Conservation (phyloP, 2,113 vertebrate genomes). For the Otis tarda region DNA sequence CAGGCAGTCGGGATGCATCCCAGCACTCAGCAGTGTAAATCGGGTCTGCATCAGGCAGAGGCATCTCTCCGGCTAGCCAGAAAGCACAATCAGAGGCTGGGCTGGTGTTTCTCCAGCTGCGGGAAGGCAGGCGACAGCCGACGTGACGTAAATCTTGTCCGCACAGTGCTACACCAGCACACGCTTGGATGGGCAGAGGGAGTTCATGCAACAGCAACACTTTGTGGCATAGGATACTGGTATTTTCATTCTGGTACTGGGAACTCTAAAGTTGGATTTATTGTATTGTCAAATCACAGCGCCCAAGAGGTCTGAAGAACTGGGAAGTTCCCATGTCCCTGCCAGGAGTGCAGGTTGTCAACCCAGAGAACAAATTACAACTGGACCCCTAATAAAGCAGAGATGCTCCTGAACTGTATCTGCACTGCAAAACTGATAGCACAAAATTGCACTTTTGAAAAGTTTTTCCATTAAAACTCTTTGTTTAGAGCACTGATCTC, state of each 20-base stretch:
- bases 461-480: background rate
- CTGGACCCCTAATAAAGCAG: background rate
- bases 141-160: background rate
- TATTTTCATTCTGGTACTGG: background rate
- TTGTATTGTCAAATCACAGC: background rate
- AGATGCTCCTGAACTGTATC: background rate
- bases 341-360: background rate
- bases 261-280: background rate
- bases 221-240: background rate
- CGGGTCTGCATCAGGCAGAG: background rate
- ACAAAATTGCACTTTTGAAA: background rate
- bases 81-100: background rate
- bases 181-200: rapidly evolving
- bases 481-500: background rate
- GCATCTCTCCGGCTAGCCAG: background rate
- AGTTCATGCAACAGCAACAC: background rate
- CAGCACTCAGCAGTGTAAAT: background rate
- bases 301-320: background rate
- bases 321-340: background rate
- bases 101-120: background rate
- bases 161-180: rapidly evolving
- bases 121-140: background rate
- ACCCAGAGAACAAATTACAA: background rate
- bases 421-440: background rate
- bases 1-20: background rate